A percentile compares a stretch with the other conserved stretches of the same genome.
These are phyloP conservation scores for Colossoma macropomum DNA, from an alignment of 2,113 vertebrate species.

Conservation along the genomic window DNA sequence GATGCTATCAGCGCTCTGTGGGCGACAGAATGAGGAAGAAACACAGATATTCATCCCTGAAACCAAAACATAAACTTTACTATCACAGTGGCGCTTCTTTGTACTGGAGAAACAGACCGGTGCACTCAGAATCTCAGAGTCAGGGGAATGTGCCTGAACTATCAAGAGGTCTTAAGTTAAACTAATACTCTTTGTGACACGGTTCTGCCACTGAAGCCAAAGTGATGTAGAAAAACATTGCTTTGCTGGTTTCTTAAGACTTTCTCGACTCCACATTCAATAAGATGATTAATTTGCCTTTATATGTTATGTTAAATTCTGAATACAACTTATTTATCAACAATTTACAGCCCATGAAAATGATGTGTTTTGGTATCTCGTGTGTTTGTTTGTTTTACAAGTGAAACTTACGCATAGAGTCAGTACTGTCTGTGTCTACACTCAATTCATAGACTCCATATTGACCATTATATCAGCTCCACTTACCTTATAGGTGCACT, in stretches of 20 bases:
- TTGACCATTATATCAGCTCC: too few relatives aligned
- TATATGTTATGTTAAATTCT: neutral
- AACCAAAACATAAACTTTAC: conserved; percentile 35
- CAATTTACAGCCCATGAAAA: neutral
- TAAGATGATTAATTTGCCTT: neutral
- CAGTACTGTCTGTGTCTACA: too few relatives aligned
- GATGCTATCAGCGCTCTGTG: conserved; percentile 7
- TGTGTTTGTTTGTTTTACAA: too few relatives aligned
- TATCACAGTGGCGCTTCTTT: conserved; percentile 30
- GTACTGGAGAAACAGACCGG: conserved; percentile 2
- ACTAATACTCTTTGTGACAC: neutral
- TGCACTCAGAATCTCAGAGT: neutral
- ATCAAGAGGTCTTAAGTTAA: neutral
- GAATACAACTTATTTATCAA: too few relatives aligned
- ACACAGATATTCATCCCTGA: neutral
- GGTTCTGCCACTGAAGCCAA: neutral
- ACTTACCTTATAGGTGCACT: too few relatives aligned
- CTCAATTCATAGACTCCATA: too few relatives aligned
- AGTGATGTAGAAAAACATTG: neutral
- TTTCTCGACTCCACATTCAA: neutral
- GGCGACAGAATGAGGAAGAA: conserved; percentile 30
- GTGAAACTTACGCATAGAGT: too few relatives aligned
- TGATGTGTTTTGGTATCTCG: too few relatives aligned
- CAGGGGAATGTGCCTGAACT: neutral
- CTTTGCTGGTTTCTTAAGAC: neutral